phyloP scores from a whole-genome alignment of 2,888 invertebrate genomes.

The Trissoscelio sp. region DNA sequence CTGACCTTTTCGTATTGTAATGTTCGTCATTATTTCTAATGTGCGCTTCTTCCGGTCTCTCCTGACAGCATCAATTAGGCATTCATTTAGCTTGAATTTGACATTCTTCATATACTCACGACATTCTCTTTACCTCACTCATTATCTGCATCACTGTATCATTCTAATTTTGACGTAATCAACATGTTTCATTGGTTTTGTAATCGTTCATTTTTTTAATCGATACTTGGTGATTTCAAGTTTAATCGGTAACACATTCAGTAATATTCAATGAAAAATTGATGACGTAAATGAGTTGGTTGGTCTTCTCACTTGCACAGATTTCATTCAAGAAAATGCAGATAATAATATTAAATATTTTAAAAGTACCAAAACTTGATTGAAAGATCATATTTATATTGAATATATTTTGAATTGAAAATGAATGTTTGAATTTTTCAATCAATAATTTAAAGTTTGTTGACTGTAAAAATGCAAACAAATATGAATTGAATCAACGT shows the following conservation, averaged over 20 bases:
- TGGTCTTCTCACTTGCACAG: no score
- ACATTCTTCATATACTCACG: slow-evolving; percentile 15
- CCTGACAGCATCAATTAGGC: slow-evolving; percentile 15
- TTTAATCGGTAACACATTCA: slow-evolving; percentile 30
- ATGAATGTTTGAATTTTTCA: no score
- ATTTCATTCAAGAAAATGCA: no score
- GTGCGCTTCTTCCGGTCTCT: slow-evolving; percentile 14
- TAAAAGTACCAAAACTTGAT: no score
- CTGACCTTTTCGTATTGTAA: slow-evolving; percentile 6
- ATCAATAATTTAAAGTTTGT: no score
- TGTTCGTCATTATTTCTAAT: slow-evolving; percentile 8
- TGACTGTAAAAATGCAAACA: no score
- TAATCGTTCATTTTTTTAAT: slow-evolving; percentile 28
- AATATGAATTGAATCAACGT: background rate
- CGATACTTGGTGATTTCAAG: background rate
- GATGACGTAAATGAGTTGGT: no score
- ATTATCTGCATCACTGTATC: slow-evolving; percentile 22
- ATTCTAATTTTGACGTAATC: slow-evolving; percentile 34
- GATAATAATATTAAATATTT: no score
- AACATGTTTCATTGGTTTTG: slow-evolving; percentile 33
- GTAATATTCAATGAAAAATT: slow-evolving; percentile 1
- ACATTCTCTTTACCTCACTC: background rate
- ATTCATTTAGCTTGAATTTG: slow-evolving; percentile 34
- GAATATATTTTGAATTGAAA: background rate
- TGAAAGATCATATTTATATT: no score